Base-by-base conservation (phyloP, 1,140 invertebrate species). In the Drosophila aff. region DNA sequence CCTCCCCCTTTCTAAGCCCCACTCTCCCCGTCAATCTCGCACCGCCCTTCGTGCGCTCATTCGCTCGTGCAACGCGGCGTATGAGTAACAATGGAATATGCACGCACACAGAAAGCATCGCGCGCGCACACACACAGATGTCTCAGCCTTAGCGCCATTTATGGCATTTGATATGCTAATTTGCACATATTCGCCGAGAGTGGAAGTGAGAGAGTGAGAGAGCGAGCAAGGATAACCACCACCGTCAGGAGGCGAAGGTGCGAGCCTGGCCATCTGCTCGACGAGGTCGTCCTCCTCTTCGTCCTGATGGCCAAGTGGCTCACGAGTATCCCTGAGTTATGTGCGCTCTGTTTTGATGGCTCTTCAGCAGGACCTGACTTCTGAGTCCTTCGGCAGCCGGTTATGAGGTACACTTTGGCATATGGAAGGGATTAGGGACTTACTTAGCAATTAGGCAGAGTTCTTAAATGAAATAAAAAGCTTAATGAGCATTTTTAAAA, bases 111-210 rank as follows among this genome's bases (percentile, higher is more conserved):
- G 53, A 78, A 28, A 72, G 43, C 44, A 31, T 13, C 33, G 52
- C 18, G 33, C 13, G 50, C 43, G 23, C 41, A 43, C 50, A 47
- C 55, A 72, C 43, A n/a, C 31, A 21, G 16, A 28, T 40, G 55
- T 33, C 40, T 31, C n/a, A 13, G 23, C 49, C 71, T 44, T 50
- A 79, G 49, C 76, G 63, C 60, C 85, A 89, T 81, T 89, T 90
- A 89, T 90, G 79, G 78, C 85, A 89, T 89, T 90, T 90, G 81
- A 90, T 90, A 90, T 90, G 85, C 85, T 90, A 90, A 90, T 90
- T 90, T 90, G 67, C 81, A 90, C 85, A 78, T 76, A 81, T 90
- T 76, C 78, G 65, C 38, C 49, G 64, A 69, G 68, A 58, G 52
- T 55, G 23, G 10, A 38, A 55, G 52, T 55, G 65, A 41, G 52